These are phyloP conservation scores for Zaprionus lachaisei DNA, from an alignment of 1,140 invertebrate genomes.

Conservation along the genomic window DNA sequence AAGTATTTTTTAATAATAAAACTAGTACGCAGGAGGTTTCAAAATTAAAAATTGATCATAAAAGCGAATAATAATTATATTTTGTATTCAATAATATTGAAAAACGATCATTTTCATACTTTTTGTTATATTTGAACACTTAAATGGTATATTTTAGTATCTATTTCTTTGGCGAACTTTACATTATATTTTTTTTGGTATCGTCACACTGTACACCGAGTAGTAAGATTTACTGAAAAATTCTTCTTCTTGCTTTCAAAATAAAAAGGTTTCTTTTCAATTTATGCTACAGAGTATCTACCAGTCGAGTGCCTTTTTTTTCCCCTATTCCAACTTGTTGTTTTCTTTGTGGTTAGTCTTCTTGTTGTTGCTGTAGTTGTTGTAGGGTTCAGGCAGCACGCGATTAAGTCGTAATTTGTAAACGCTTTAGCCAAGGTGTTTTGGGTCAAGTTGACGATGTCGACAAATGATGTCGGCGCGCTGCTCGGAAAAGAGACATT, in stretches of 20 bases:
- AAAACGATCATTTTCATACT: too few species aligned
- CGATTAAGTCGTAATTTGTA: slow-evolving; percentile 77
- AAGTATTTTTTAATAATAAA: too few species aligned
- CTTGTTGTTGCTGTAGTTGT: slow-evolving; percentile 24
- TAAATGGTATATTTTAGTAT: too few species aligned
- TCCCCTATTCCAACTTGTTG: slow-evolving; percentile 2
- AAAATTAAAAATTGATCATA: too few species aligned
- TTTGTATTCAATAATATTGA: too few species aligned
- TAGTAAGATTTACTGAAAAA: too few species aligned
- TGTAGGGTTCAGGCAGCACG: slow-evolving; percentile 66
- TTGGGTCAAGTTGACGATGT: slow-evolving; percentile 70
- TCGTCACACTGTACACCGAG: too few species aligned
- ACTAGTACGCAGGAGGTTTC: too few species aligned
- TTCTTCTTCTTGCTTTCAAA: background rate
- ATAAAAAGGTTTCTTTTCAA: background rate
- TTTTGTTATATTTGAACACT: too few species aligned
- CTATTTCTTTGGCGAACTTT: too few species aligned
- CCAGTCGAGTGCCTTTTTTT: background rate
- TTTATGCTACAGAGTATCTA: slow-evolving; percentile 4
- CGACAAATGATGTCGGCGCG: slow-evolving; percentile 28
- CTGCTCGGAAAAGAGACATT: slow-evolving; percentile 11
- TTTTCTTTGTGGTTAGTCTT: slow-evolving; percentile 29
- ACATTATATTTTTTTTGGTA: too few species aligned
- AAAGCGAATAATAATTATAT: too few species aligned
- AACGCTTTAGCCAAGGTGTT: slow-evolving; percentile 72